Evolutionary conservation across 2,113 vertebrate species (phyloP).

Genomic region (Anolis carolinensis): DNA sequence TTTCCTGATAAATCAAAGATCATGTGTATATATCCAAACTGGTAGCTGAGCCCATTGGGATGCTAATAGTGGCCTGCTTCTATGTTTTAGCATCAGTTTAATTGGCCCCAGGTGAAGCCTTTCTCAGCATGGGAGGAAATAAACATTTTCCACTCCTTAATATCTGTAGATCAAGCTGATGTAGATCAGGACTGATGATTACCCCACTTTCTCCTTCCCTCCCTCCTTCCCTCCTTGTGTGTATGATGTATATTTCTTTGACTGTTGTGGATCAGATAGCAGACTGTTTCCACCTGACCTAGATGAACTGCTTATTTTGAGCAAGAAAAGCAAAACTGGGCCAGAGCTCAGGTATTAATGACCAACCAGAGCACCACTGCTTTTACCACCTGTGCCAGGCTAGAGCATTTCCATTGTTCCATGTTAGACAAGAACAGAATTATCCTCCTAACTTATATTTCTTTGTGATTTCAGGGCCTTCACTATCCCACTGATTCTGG

Average conservation of each 20-base stretch:
- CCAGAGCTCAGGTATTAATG: background rate
- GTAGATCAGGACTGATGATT: no score
- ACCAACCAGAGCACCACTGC: background rate
- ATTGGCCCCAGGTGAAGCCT: background rate
- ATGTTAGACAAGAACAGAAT: background rate
- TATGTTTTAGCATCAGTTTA: background rate
- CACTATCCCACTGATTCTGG: background rate
- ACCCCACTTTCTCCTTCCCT: background rate
- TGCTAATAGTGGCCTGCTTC: background rate
- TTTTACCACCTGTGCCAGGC: background rate
- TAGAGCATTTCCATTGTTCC: background rate
- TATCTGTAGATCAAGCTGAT: background rate
- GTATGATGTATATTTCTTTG: background rate
- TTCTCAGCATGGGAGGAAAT: background rate
- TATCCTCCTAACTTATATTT: no score
- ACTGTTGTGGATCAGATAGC: background rate
- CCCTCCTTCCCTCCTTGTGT: no score
- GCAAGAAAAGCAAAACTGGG: background rate
- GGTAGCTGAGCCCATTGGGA: background rate
- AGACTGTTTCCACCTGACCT: background rate
- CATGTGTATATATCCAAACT: background rate
- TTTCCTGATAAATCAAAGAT: background rate
- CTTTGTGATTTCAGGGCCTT: no score
- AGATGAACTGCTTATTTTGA: background rate
- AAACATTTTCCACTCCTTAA: background rate